Evolutionary conservation across 2,888 invertebrate species (phyloP), one percentile per base, ranked within the genome.

Genomic region (Enoplolaimus lenunculus): DNA sequence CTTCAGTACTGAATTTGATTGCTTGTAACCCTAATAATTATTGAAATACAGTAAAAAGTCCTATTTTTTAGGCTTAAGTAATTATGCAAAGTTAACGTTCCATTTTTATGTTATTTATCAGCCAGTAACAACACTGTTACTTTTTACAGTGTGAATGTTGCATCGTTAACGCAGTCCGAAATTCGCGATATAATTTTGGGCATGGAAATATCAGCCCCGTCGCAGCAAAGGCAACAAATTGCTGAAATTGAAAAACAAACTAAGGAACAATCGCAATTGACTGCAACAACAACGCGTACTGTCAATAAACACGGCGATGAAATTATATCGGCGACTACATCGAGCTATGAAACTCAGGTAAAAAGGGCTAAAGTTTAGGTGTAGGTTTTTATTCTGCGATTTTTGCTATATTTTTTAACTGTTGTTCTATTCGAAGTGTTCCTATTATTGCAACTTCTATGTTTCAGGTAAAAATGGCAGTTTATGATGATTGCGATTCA

Each of bases 201-300:
- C 78, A 98, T 98, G 98, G 98, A 98, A 84, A 99, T 98, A 75
- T 94, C 94, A 21, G 98, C 98, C 0, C 98, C 98, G 0, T 97
- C 95, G 0, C 95, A 95, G 0, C 98, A 98, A 80, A 86, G 98
- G 64, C 98, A 98, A 81, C 98, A 98, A 83, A 99, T 98, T 77
- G 98, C 98, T 1, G 98, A 98, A 84, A 98, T 98, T 75, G 98
- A 98, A 83, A 98, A 98, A 81, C 98, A 98, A 84, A 97, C 97
- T 66, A 97, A 98, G 81, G 98, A 98, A 81, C 97, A 98, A 83
- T 82, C 83, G 28, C 97, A 98, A 81, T 85, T 99, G 62, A 98
- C 98, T 0, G 97, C 98, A 0, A 98, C 97, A 1, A 98, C 98
- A 0, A 99, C 98, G 0, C 85, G 93, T 73, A 98, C 98, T 0